phyloP scores from a whole-genome alignment of 2,797 vertebrate genomes.

The Sparus aurata region DNA sequence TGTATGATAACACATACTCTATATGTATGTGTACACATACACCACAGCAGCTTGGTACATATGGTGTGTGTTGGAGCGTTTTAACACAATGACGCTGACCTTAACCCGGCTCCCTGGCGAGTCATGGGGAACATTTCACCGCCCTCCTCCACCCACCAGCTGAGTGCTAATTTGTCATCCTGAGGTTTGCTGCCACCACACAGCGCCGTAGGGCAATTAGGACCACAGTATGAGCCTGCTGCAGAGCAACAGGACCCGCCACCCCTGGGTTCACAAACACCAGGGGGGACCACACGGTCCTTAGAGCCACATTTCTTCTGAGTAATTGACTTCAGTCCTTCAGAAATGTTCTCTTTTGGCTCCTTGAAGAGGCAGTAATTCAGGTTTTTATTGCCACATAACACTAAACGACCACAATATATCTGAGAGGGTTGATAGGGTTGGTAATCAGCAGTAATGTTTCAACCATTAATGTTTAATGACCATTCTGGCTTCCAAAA shows the following conservation, averaged over 20 bases:
- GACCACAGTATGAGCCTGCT: constrained; percentile 48
- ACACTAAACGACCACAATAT: constrained; percentile 12
- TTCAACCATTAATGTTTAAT: constrained; percentile 36
- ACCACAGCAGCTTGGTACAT: constrained; percentile 1
- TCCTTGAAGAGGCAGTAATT: constrained; percentile 16
- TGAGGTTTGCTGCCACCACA: constrained; percentile 60
- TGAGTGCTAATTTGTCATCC: constrained; percentile 75
- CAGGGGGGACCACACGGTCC: constrained; percentile 5
- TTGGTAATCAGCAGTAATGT: constrained; percentile 10
- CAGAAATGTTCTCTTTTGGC: constrained; percentile 24
- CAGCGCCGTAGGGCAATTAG: constrained; percentile 61
- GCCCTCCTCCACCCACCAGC: constrained; percentile 39
- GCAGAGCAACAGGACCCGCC: constrained; percentile 23
- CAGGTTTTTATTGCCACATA: constrained; percentile 19
- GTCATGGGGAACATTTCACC: constrained; percentile 43
- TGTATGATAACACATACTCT: not conserved
- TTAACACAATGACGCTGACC: constrained; percentile 58
- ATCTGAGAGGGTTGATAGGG: not conserved
- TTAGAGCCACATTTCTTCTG: constrained; percentile 21
- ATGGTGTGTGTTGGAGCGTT: constrained; percentile 49
- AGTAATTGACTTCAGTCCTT: constrained; percentile 17
- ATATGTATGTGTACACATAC: not conserved
- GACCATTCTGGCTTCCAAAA: not conserved
- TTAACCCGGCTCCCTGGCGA: constrained; percentile 59
- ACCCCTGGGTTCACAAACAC: constrained; percentile 34